Percentiles rank a stretch among this genome's conserved stretches.
These are phyloP conservation scores for Nematostella vectensis DNA, from an alignment of 92 coral and sea anemone species.

Conservation along the genomic window DNA sequence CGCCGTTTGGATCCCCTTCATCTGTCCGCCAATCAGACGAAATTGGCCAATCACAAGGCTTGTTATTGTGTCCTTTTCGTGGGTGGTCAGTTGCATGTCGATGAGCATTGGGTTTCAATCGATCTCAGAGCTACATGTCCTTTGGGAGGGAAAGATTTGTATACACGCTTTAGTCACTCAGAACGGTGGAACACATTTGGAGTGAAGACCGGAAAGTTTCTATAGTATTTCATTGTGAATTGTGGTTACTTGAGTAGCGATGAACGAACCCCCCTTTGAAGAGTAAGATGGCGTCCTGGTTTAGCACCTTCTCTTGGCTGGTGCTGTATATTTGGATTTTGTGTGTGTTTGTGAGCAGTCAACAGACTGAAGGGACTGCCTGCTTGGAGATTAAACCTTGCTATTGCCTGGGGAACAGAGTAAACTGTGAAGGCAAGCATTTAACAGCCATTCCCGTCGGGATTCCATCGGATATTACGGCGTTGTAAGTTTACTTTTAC, in stretches of 20 bases:
- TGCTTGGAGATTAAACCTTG: slow-evolving; percentile 43
- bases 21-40: slow-evolving; percentile 44
- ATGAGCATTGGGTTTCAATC: slow-evolving; percentile 58
- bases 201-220: background rate
- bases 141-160: slow-evolving; percentile 7
- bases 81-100: slow-evolving; percentile 85
- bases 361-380: slow-evolving; percentile 27
- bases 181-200: background rate
- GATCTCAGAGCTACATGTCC: slow-evolving; percentile 28
- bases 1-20: slow-evolving; percentile 51
- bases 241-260: too few species aligned
- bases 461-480: slow-evolving; percentile 50
- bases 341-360: slow-evolving; percentile 28
- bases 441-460: slow-evolving; percentile 44
- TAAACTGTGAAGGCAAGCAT: slow-evolving; percentile 20
- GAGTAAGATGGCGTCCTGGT: slow-evolving; percentile 49
- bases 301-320: slow-evolving; percentile 27
- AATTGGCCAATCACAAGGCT: background rate
- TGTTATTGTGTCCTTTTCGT: slow-evolving; percentile 50
- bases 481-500: slow-evolving; percentile 54
- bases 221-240: too few species aligned
- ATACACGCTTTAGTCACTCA: background rate
- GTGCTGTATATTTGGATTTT: slow-evolving; percentile 36
- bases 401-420: slow-evolving; percentile 40
- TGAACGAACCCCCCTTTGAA: background rate